phyloP scores from a whole-genome alignment of 2,113 vertebrate genomes.

The Scortum barcoo region DNA sequence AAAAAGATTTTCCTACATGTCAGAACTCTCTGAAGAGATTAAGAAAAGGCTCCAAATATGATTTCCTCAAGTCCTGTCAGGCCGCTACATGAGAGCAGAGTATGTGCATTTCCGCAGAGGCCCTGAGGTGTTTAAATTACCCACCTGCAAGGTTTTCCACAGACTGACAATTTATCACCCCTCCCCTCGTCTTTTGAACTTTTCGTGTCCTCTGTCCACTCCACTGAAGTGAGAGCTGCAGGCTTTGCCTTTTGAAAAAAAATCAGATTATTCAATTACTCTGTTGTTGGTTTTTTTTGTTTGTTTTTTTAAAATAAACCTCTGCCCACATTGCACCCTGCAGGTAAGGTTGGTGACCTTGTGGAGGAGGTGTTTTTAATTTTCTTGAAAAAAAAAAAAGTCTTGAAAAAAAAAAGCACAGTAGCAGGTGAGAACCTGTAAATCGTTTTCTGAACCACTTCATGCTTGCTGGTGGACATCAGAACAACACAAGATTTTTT shows the following conservation, averaged over 20 bases:
- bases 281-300: neutral
- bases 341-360: slow-evolving; percentile 4
- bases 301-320: too few relatives aligned
- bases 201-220: neutral
- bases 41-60: slow-evolving; percentile 1
- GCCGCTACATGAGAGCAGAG: neutral
- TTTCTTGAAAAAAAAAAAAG: neutral
- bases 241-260: neutral
- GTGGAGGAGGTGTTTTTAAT: neutral
- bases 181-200: neutral
- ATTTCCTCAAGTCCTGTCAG: neutral
- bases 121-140: slow-evolving; percentile 32
- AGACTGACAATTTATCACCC: slow-evolving; percentile 20
- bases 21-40: neutral
- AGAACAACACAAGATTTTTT: neutral
- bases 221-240: neutral
- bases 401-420: neutral
- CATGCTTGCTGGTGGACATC: neutral
- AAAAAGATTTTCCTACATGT: neutral
- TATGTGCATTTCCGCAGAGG: neutral
- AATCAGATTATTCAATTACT: slow-evolving; percentile 20
- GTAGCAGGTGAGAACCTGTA: neutral
- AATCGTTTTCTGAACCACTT: slow-evolving; percentile 23
- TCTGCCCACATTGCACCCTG: neutral
- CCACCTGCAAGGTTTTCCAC: slow-evolving; percentile 28